Percentiles rank a stretch among this genome's conserved stretches.
Evolutionary conservation across 1,140 invertebrate species (phyloP).

Genomic region (Aphidius ervi): DNA sequence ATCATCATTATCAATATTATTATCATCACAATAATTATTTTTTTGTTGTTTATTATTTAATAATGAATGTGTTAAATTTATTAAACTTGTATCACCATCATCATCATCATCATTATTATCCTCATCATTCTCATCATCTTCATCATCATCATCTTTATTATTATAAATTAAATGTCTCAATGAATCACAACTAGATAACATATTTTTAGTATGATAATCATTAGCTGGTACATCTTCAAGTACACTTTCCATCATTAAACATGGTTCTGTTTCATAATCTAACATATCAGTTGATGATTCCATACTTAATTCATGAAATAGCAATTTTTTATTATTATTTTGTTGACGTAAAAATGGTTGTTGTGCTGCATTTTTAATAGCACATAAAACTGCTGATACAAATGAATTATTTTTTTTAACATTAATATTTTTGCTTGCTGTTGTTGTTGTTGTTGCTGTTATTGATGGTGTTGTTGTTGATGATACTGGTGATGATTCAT

Average conservation of each 20-base stretch:
- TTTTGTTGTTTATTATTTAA: slow-evolving; percentile 42
- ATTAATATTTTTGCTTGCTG: no score
- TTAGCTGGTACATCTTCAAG: slow-evolving; percentile 62
- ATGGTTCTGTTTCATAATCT: slow-evolving; percentile 75
- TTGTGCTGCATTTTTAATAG: slow-evolving; percentile 62
- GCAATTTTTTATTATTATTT: slow-evolving; percentile 34
- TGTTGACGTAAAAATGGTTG: slow-evolving; percentile 49
- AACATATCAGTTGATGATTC: slow-evolving; percentile 64
- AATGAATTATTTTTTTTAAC: slow-evolving; percentile 59
- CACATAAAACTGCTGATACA: slow-evolving; percentile 64
- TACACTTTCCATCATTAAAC: slow-evolving; percentile 72
- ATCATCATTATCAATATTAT: slow-evolving; percentile 49
- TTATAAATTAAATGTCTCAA: slow-evolving; percentile 42
- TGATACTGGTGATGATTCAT: slow-evolving; percentile 59
- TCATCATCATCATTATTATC: slow-evolving; percentile 23
- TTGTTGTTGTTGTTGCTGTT: no score
- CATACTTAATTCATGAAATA: slow-evolving; percentile 46
- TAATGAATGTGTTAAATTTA: slow-evolving; percentile 49
- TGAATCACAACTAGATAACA: slow-evolving; percentile 60
- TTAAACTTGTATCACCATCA: slow-evolving; percentile 46
- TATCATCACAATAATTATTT: slow-evolving; percentile 45
- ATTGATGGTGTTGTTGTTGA: slow-evolving; percentile 37
- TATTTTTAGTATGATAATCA: slow-evolving; percentile 65
- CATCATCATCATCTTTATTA: slow-evolving; percentile 42
- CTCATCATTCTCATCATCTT: slow-evolving; percentile 35